Conservation (phyloP, 2,797 vertebrate genomes). For the Aulostomus chinensis region DNA sequence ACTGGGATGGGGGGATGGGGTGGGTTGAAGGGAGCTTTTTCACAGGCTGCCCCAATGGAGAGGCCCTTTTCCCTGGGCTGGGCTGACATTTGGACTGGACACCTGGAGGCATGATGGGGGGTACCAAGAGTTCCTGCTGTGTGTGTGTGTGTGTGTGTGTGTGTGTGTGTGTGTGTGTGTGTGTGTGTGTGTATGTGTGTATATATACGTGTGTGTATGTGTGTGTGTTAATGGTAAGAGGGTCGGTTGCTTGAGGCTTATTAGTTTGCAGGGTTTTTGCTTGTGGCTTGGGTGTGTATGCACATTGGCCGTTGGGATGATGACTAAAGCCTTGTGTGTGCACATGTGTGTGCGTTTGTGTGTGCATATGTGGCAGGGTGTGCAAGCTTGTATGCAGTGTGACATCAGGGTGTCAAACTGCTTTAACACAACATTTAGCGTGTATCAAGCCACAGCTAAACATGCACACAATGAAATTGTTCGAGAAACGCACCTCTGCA, state of each 20-base stretch:
- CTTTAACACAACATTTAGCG: constrained; percentile 27
- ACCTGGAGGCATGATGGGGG: constrained; percentile 4
- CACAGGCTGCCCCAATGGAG: constrained; percentile 28
- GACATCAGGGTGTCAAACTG: constrained; percentile 23
- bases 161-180: constrained; percentile 21
- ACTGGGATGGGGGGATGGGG: constrained; percentile 13
- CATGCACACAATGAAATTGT: too few species aligned
- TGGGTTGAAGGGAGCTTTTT: constrained; percentile 45
- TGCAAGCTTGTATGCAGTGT: constrained; percentile 13
- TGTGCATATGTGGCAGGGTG: neutral
- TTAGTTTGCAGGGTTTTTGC: constrained; percentile 49
- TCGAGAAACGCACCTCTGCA: too few species aligned
- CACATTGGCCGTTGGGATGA: too few species aligned
- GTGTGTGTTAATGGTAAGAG: constrained; percentile 18
- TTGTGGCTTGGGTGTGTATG: constrained; percentile 30
- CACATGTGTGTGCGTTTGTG: constrained; percentile 2
- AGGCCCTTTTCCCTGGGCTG: constrained; percentile 2
- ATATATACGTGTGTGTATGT: constrained; percentile 8
- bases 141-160: constrained; percentile 33
- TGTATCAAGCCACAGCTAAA: constrained; percentile 30
- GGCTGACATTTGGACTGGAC: constrained; percentile 9
- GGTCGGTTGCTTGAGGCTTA: constrained; percentile 48
- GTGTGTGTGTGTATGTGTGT: constrained; percentile 3
- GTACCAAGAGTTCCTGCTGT: constrained; percentile 32
- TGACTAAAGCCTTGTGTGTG: constrained; percentile 5